These are phyloP conservation scores for Malaclemys terrapin DNA, from an alignment of 2,113 vertebrate genomes.

Conservation along the genomic window DNA sequence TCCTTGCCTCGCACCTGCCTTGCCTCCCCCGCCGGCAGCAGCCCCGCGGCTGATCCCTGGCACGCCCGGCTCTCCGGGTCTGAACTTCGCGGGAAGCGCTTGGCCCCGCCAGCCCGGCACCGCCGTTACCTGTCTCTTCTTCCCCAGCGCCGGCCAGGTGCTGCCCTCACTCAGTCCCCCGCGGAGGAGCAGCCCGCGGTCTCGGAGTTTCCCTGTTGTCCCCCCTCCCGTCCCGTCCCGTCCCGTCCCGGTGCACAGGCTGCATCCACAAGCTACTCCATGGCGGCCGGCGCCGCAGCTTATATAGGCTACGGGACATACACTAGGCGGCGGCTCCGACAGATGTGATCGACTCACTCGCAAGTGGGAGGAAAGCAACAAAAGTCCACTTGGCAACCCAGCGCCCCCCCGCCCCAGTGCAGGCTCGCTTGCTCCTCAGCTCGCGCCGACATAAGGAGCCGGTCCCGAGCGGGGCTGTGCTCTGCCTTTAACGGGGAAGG, in stretches of 20 bases:
- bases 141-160: not conserved
- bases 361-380: conserved; percentile 74
- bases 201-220: not conserved
- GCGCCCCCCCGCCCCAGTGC: not conserved
- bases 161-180: not conserved
- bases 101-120: not conserved
- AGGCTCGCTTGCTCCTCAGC: conserved; percentile 80
- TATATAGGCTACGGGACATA: conserved; percentile 72
- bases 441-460: conserved; percentile 78
- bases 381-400: conserved; percentile 72
- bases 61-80: not conserved
- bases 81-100: not conserved
- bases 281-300: conserved; percentile 61
- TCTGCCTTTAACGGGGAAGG: conserved; percentile 68
- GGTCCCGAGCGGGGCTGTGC: conserved; percentile 73
- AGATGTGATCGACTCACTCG: conserved; percentile 70
- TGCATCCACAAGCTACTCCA: conserved; percentile 66
- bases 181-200: not conserved
- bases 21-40: not conserved
- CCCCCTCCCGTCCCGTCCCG: not conserved
- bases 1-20: not conserved
- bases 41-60: not conserved
- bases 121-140: conserved; percentile 42
- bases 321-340: conserved; percentile 63
- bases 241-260: conserved; percentile 1